These are phyloP conservation scores for Strigamia transsilvanica DNA, from an alignment of 2,888 invertebrate genomes.

Conservation along the genomic window DNA sequence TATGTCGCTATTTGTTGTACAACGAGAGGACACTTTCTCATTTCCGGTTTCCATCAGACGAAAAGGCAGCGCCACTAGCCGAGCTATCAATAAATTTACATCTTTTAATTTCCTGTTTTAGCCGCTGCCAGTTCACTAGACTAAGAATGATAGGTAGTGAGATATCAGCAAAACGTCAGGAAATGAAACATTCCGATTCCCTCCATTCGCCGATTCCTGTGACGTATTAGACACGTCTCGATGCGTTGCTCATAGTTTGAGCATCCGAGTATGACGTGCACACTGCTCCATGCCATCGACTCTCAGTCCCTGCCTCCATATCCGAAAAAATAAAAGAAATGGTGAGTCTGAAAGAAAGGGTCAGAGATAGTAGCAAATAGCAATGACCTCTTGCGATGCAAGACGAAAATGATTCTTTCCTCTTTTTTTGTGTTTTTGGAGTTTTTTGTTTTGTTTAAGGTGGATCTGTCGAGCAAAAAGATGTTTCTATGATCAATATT, in stretches of 20 bases:
- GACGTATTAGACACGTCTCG: constrained; percentile 48
- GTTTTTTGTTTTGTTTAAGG: not conserved
- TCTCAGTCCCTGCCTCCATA: not conserved
- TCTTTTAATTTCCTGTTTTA: constrained; percentile 56
- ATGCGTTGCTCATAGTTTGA: constrained; percentile 42
- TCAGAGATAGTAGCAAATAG: constrained; percentile 36
- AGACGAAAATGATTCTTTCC: constrained; percentile 46
- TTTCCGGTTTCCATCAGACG: constrained; percentile 27
- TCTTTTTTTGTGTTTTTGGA: not conserved
- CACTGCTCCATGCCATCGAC: constrained; percentile 10
- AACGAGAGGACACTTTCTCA: constrained; percentile 45
- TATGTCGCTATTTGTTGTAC: constrained; percentile 35
- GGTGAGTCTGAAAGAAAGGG: constrained; percentile 17
- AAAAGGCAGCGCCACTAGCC: not conserved
- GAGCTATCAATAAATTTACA: constrained; percentile 55
- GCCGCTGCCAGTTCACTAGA: constrained; percentile 33
- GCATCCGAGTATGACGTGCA: constrained; percentile 33
- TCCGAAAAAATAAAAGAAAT: not conserved
- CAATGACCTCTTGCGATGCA: constrained; percentile 20
- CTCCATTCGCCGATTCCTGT: constrained; percentile 35
- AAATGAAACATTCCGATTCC: constrained; percentile 44
- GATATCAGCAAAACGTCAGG: constrained; percentile 43
- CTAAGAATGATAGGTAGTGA: constrained; percentile 36
- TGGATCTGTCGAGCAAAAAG: not conserved
- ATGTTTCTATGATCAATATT: constrained; percentile 33